These are phyloP conservation scores for Zapus hudsonius DNA, from an alignment of 2,113 vertebrate species.

Conservation along the genomic window DNA sequence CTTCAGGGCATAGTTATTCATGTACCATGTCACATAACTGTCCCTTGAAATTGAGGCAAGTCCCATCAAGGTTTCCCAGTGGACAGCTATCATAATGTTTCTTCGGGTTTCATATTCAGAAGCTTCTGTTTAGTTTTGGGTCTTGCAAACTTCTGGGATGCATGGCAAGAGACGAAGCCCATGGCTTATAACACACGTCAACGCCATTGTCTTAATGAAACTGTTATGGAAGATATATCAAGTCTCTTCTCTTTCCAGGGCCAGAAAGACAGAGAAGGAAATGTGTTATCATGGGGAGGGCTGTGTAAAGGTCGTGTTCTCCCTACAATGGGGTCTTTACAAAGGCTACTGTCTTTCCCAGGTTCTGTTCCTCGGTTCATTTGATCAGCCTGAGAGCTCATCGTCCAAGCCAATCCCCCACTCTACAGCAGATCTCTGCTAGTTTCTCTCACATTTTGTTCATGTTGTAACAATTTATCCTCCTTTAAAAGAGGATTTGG, in stretches of 20 bases:
- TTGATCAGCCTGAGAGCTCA: background rate
- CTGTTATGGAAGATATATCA: background rate
- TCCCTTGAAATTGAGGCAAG: background rate
- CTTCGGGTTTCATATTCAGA: background rate
- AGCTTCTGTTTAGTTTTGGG: background rate
- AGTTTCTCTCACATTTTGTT: background rate
- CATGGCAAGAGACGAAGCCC: background rate
- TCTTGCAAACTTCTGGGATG: background rate
- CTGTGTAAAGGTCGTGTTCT: background rate
- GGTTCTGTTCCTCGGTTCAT: background rate
- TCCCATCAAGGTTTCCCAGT: background rate
- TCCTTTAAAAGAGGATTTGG: too few relatives aligned
- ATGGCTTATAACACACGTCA: background rate
- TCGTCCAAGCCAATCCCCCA: background rate
- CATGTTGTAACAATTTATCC: background rate
- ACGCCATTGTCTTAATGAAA: background rate
- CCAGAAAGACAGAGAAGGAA: background rate
- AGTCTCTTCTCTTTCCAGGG: background rate
- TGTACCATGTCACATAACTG: fast-evolving
- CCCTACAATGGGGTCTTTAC: background rate
- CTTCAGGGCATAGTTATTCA: too few relatives aligned
- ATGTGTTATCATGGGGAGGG: background rate
- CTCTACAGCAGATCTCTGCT: background rate
- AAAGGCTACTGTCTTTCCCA: background rate
- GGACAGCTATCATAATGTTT: background rate